Percentiles rank a stretch among this genome's conserved stretches.
These are phyloP conservation scores for Yoshiicerus persimilis DNA, from an alignment of 1,140 invertebrate genomes.

Conservation along the genomic window DNA sequence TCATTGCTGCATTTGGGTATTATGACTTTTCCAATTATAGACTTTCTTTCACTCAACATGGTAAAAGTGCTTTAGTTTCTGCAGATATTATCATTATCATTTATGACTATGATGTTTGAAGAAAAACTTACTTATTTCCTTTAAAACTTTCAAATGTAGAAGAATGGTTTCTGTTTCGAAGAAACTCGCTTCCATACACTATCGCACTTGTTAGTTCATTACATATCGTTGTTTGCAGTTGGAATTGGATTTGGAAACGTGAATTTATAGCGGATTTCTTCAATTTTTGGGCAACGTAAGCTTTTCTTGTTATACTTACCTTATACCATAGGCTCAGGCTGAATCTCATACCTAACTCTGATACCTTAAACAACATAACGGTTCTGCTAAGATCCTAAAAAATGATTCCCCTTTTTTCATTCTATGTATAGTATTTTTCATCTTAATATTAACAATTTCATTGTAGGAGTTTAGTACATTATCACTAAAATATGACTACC, in stretches of 20 bases:
- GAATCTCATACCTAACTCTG: too few species aligned
- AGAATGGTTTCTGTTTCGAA: background rate
- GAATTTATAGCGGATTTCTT: constrained; percentile 25
- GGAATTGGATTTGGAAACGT: constrained; percentile 14
- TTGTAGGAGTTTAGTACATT: too few species aligned
- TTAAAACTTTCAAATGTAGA: background rate
- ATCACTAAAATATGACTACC: too few species aligned
- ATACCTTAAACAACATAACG: too few species aligned
- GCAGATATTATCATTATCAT: too few species aligned
- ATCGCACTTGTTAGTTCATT: background rate
- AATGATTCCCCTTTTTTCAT: background rate
- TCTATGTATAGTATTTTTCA: background rate
- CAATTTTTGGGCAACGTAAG: constrained; percentile 24
- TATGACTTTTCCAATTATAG: too few species aligned
- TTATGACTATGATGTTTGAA: too few species aligned
- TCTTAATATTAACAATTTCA: background rate
- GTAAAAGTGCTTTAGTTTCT: too few species aligned
- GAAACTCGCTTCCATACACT: background rate
- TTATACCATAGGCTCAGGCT: too few species aligned
- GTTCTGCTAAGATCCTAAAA: too few species aligned
- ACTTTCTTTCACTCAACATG: background rate
- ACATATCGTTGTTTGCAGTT: background rate
- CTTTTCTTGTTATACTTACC: too few species aligned
- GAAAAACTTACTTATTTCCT: too few species aligned
- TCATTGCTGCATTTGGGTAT: background rate